Evolutionary conservation across 2,888 invertebrate species (phyloP).

Genomic region (Drosophila multiciliata): DNA sequence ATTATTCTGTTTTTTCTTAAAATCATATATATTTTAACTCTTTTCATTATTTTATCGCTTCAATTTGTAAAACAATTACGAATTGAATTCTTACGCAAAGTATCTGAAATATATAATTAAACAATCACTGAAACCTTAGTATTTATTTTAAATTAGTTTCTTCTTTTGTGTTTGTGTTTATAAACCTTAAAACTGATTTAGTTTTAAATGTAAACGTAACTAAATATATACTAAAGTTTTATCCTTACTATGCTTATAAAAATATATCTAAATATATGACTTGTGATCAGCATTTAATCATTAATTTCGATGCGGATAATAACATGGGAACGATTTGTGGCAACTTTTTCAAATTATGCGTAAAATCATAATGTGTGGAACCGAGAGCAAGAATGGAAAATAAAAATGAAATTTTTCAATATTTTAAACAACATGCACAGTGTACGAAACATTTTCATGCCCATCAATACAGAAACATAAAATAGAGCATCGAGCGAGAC

Average conservation of each 20-base stretch:
- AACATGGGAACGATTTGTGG: slow-evolving; percentile 10
- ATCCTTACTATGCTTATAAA: no score
- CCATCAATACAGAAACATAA: slow-evolving; percentile 49
- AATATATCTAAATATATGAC: neutral
- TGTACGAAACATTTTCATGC: slow-evolving; percentile 54
- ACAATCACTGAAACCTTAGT: neutral
- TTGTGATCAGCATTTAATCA: neutral
- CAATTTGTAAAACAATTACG: neutral
- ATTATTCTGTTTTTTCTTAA: neutral
- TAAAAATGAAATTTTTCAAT: slow-evolving; percentile 42
- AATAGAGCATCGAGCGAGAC: slow-evolving; percentile 49
- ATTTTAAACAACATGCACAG: slow-evolving; percentile 60
- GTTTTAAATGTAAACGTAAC: neutral
- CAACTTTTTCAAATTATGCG: slow-evolving; percentile 49
- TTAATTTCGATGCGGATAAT: slow-evolving; percentile 28
- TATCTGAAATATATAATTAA: neutral
- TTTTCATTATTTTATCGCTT: neutral
- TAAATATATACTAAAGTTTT: neutral
- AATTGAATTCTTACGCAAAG: neutral
- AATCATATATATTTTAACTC: neutral
- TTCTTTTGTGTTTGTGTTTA: neutral
- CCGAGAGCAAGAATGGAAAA: slow-evolving; percentile 32
- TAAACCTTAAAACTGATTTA: neutral
- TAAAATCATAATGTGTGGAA: slow-evolving; percentile 51
- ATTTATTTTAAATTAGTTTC: neutral